phyloP scores from a whole-genome alignment of 2,113 vertebrate genomes.

The Actenoides hombroni region DNA sequence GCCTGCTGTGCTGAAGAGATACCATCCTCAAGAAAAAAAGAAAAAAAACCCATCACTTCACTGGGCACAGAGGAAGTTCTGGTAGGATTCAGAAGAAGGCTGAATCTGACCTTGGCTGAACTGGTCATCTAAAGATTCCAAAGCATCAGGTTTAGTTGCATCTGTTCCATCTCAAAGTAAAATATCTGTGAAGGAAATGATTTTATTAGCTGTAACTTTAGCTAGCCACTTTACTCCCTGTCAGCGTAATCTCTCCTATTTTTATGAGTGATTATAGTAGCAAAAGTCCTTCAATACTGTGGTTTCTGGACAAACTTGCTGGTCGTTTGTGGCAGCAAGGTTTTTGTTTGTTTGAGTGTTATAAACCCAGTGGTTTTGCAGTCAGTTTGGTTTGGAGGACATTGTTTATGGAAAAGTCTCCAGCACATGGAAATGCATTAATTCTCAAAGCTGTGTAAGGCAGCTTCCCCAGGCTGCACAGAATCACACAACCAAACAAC shows the following conservation, averaged over 20 bases:
- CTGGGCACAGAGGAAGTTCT: background rate
- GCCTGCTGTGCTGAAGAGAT: background rate
- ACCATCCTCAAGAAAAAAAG: background rate
- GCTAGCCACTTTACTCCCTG: background rate
- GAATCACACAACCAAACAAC: background rate
- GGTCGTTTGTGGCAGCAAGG: background rate
- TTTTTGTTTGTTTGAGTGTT: background rate
- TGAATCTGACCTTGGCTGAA: background rate
- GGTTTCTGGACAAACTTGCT: background rate
- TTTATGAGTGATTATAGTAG: background rate
- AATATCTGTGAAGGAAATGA: background rate
- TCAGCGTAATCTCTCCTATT: background rate
- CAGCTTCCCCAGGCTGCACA: background rate
- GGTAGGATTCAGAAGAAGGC: background rate
- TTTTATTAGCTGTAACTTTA: constrained; percentile 8
- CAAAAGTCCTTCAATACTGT: background rate
- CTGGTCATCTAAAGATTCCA: background rate
- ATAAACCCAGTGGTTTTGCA: background rate
- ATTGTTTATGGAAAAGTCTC: background rate
- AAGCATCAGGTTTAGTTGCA: background rate
- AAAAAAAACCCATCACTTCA: background rate
- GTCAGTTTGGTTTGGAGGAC: background rate
- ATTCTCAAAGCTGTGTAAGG: background rate
- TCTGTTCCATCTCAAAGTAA: background rate
- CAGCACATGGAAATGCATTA: background rate